These are phyloP conservation scores for Drosophila tripunctata DNA, from an alignment of 2,888 invertebrate genomes.

Conservation along the genomic window DNA sequence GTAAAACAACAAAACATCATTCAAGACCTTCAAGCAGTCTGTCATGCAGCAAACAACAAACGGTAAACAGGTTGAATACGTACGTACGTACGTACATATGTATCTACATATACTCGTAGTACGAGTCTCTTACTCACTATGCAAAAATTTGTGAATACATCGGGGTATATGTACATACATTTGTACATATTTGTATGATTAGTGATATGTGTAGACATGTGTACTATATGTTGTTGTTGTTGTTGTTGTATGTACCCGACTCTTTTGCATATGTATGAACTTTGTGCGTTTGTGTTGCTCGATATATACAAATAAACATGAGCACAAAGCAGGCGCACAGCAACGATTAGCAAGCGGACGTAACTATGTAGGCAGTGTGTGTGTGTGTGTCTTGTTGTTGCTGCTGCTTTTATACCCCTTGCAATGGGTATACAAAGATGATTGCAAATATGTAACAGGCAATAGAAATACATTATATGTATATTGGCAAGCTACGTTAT, in stretches of 20 bases:
- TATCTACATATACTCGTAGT: neutral
- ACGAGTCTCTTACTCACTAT: conserved; percentile 21
- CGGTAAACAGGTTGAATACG: conserved; percentile 4
- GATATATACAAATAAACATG: conserved; percentile 81
- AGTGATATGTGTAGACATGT: conserved; percentile 22
- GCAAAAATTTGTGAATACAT: conserved; percentile 22
- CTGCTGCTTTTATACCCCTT: too few relatives aligned
- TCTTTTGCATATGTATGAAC: conserved; percentile 65
- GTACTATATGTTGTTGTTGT: conserved; percentile 3
- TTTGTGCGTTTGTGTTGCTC: conserved; percentile 76
- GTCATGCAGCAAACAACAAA: neutral
- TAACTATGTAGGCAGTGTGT: conserved; percentile 50
- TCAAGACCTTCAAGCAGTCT: neutral
- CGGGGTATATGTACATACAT: conserved; percentile 2
- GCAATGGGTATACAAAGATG: too few relatives aligned
- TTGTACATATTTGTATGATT: conserved; percentile 20
- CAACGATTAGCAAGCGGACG: conserved; percentile 64
- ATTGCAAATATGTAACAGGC: too few relatives aligned
- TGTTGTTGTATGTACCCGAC: conserved; percentile 31
- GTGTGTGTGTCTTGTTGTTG: conserved; percentile 39
- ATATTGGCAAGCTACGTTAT: too few relatives aligned
- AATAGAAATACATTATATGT: too few relatives aligned
- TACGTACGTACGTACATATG: neutral
- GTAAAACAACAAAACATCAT: neutral
- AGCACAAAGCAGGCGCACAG: conserved; percentile 76